These are phyloP conservation scores for Platanista minor DNA, from an alignment of 2,113 vertebrate genomes.

Conservation along the genomic window DNA sequence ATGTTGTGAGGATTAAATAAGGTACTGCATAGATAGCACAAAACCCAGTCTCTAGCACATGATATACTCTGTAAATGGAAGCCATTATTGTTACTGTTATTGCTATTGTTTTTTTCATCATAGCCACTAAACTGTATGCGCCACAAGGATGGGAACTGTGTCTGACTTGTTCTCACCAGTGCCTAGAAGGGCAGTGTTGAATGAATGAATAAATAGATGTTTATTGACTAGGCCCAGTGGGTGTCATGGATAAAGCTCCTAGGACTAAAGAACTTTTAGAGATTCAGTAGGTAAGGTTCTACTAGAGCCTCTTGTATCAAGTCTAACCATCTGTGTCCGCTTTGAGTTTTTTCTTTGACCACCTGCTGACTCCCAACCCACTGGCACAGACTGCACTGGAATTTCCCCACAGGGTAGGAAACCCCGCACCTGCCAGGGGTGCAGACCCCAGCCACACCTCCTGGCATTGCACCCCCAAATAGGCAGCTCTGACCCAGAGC, in stretches of 20 bases:
- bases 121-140: not conserved
- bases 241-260: not conserved
- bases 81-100: not conserved
- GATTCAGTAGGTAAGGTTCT: not conserved
- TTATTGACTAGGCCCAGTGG: not conserved
- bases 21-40: not conserved
- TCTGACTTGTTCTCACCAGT: not conserved
- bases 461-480: not conserved
- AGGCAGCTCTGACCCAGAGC: not conserved
- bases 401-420: not conserved
- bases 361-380: not conserved
- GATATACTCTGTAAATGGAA: not conserved
- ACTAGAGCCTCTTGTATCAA: not conserved
- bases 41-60: not conserved
- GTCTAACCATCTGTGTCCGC: not conserved
- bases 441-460: not conserved
- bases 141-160: not conserved
- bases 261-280: not conserved
- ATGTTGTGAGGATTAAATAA: not conserved
- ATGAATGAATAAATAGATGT: not conserved
- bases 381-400: not conserved
- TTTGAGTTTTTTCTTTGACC: not conserved
- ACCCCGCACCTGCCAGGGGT: not conserved
- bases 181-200: not conserved
- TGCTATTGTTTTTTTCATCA: not conserved